These are phyloP conservation scores for Tachystola acroxantha DNA, from an alignment of 2,888 invertebrate species.

Conservation along the genomic window DNA sequence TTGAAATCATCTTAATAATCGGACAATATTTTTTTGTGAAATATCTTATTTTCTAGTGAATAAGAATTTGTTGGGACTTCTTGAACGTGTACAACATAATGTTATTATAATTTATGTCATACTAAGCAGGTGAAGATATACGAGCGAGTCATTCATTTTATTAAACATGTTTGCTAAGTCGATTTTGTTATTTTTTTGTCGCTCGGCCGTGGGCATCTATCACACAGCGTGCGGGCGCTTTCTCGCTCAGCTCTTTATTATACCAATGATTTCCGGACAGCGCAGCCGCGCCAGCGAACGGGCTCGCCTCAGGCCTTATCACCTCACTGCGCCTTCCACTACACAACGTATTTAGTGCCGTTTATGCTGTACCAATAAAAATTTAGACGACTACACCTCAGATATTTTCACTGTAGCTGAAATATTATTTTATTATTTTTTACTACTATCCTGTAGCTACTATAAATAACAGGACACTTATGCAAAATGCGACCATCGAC, in stretches of 20 bases:
- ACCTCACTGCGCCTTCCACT: not conserved
- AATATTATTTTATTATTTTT: no score
- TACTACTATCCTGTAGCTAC: not conserved
- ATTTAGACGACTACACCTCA: no score
- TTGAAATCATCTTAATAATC: slow-evolving; percentile 54
- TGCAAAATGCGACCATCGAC: slow-evolving; percentile 50
- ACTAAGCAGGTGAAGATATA: slow-evolving; percentile 78
- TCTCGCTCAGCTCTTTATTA: slow-evolving; percentile 72
- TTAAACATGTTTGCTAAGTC: slow-evolving; percentile 76
- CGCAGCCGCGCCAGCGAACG: slow-evolving; percentile 12
- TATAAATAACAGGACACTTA: slow-evolving; percentile 55
- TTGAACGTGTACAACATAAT: slow-evolving; percentile 75
- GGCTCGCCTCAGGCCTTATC: not conserved
- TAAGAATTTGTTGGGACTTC: slow-evolving; percentile 74
- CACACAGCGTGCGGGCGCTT: slow-evolving; percentile 73
- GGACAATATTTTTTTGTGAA: slow-evolving; percentile 59
- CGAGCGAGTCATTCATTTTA: slow-evolving; percentile 75
- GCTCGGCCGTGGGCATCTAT: slow-evolving; percentile 66
- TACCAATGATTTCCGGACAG: slow-evolving; percentile 70
- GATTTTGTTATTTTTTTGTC: slow-evolving; percentile 75
- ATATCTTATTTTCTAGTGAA: slow-evolving; percentile 72
- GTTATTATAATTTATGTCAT: slow-evolving; percentile 77
- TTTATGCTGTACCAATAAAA: no score
- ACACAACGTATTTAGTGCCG: not conserved
- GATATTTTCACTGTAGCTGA: no score